phyloP scores from a whole-genome alignment of 1,140 invertebrate genomes.

The Zaprionus tsacasi region DNA sequence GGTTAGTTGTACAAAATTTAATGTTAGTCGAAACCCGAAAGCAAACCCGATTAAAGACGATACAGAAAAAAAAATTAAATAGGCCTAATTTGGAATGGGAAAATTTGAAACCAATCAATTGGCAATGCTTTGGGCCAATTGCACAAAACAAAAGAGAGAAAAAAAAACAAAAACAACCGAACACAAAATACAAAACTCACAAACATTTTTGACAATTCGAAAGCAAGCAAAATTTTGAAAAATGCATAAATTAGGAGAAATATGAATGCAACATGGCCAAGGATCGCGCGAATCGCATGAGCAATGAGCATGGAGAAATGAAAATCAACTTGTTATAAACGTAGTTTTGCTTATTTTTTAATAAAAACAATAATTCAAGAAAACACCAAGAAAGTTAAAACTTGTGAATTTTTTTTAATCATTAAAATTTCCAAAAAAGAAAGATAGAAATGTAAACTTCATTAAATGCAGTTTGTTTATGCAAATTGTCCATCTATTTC shows the following conservation, averaged over 20 bases:
- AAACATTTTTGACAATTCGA: slow-evolving; percentile 45
- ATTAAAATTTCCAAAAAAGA: slow-evolving; percentile 33
- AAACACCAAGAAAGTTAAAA: slow-evolving; percentile 16
- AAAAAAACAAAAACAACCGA: slow-evolving; percentile 36
- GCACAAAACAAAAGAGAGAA: slow-evolving; percentile 30
- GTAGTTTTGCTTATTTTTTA: slow-evolving; percentile 84
- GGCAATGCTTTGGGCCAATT: slow-evolving; percentile 50
- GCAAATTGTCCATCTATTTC: slow-evolving; percentile 50
- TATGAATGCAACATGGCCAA: slow-evolving; percentile 28
- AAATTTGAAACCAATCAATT: slow-evolving; percentile 32
- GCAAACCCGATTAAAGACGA: not conserved
- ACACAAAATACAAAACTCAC: slow-evolving; percentile 31
- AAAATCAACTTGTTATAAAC: slow-evolving; percentile 84
- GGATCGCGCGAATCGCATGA: slow-evolving; percentile 21
- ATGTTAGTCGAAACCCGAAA: slow-evolving; percentile 47
- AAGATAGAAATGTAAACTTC: not conserved
- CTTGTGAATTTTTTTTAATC: slow-evolving; percentile 16
- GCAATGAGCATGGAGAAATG: slow-evolving; percentile 52
- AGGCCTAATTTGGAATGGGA: slow-evolving; percentile 12
- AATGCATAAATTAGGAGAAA: slow-evolving; percentile 38
- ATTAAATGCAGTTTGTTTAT: slow-evolving; percentile 31
- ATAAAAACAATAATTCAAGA: slow-evolving; percentile 83
- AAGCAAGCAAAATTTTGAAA: slow-evolving; percentile 60
- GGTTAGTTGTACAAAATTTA: slow-evolving; percentile 71
- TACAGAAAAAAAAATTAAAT: slow-evolving; percentile 40